Percentiles rank a stretch among this genome's conserved stretches.
Evolutionary conservation across 2,113 vertebrate genomes (phyloP).

Genomic region (Lepisosteus osseus): DNA sequence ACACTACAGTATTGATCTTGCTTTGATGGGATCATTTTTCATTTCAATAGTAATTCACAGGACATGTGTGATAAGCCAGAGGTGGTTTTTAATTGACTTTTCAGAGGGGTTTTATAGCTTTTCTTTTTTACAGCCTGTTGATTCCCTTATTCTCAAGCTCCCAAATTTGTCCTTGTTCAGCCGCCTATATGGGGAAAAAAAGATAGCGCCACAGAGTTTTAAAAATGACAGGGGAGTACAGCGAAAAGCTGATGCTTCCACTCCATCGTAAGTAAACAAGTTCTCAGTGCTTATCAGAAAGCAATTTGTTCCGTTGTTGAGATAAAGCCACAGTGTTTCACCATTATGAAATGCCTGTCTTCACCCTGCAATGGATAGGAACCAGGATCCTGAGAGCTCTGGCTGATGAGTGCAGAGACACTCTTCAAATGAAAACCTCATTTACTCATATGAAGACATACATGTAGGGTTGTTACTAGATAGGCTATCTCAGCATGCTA

Average conservation of each 20-base stretch:
- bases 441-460: slow-evolving; percentile 10
- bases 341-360: slow-evolving; percentile 41
- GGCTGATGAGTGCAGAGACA: slow-evolving; percentile 5
- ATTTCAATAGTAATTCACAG: slow-evolving; percentile 27
- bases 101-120: slow-evolving; percentile 19
- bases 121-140: slow-evolving; percentile 16
- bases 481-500: too few relatives aligned
- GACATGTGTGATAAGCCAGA: slow-evolving; percentile 12
- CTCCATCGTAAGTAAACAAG: slow-evolving; percentile 34
- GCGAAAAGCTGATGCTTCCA: slow-evolving; percentile 22
- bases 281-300: slow-evolving; percentile 42
- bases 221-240: slow-evolving; percentile 25
- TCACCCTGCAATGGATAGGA: slow-evolving; percentile 21
- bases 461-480: not conserved
- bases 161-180: slow-evolving; percentile 25
- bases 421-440: slow-evolving; percentile 21
- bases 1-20: not conserved
- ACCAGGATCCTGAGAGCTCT: slow-evolving; percentile 4
- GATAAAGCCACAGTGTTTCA: slow-evolving; percentile 35
- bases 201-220: slow-evolving; percentile 21
- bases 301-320: slow-evolving; percentile 40
- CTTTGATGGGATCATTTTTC: slow-evolving; percentile 33
- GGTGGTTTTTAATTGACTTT: slow-evolving; percentile 25
- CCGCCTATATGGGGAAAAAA: slow-evolving; percentile 16
- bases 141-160: slow-evolving; percentile 14